Evolutionary conservation across 1,140 invertebrate species (phyloP), one percentile per base, ranked within the genome.

Genomic region (Trichogramma pretiosum): DNA sequence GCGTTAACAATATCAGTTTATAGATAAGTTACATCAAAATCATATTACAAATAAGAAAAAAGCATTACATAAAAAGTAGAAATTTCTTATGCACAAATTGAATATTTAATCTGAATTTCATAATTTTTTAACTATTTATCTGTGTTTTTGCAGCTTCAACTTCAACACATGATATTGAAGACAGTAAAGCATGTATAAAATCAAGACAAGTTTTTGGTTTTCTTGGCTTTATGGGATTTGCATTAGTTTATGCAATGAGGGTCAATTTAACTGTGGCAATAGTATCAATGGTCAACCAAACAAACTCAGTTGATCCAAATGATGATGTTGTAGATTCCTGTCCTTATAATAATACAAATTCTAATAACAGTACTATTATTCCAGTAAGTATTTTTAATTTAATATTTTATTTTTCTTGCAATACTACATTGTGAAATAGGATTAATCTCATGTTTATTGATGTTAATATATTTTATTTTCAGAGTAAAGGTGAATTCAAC

Each of bases 191-290:
- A 72, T 81, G 76, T 52, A 64, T 83, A 47, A 85, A 86, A 74
- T 72, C 81, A 37, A 76, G 88, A 17, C 79, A 87, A 57, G 77
- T 85, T 0, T 72, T 92, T 30, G 85, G 87, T 0, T 75, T 91
- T 34, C 74, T 93, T 65, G 83, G 84, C 53, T 80, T 93, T 73
- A 65, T 85, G 51, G 80, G 87, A 39, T 82, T 92, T 60, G 82
- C 84, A 17, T 80, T 88, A 56, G 85, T 93, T 2, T 95, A 95
- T 67, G 84, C 89, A 0, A 85, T 95, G 83, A 74, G 92, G 50
- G 89, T 94, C 0, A 94, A 95, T 68, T 71, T 96, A 19, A 93
- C 89, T 3, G 86, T 96, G 10, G 92, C 89, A 5, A 93, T 95
- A 63, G 89, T 96, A 10, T 89, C 90, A 5, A 96, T 96, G 92